Conservation (phyloP, 2,888 invertebrate genomes). For the Dascillus cervinus region DNA sequence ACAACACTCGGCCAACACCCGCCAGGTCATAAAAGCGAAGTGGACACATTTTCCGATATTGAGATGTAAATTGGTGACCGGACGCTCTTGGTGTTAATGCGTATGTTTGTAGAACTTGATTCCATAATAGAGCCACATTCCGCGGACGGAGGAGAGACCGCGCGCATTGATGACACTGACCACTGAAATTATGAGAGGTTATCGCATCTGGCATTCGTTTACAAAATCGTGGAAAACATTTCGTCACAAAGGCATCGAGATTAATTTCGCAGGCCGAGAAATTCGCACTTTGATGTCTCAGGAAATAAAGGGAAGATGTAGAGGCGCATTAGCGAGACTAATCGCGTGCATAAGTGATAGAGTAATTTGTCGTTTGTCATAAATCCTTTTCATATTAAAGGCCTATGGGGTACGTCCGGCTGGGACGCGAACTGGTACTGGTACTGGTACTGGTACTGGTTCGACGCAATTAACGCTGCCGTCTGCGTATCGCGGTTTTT, state of each 20-base stretch:
- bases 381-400: conserved; percentile 9
- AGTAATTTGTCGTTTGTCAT: conserved; percentile 4
- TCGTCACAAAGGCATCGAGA: no score
- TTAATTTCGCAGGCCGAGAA: no score
- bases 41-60: conserved; percentile 38
- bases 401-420: conserved; percentile 13
- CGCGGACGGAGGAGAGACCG: conserved; percentile 22
- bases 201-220: no score
- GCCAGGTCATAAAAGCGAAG: conserved; percentile 32
- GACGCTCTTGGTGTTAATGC: conserved; percentile 40
- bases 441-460: no score
- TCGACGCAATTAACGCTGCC: conserved; percentile 32
- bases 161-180: conserved; percentile 12
- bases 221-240: no score
- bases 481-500: conserved; percentile 29
- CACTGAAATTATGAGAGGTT: conserved; percentile 21
- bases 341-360: no score
- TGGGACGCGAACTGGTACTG: conserved; percentile 31
- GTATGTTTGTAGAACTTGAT: conserved; percentile 43
- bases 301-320: no score
- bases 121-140: conserved; percentile 44
- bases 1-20: no score
- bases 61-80: conserved; percentile 42
- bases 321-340: no score
- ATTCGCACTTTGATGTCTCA: no score